A percentile compares a stretch with the other conserved stretches of the same genome.
These are phyloP conservation scores for Hirundo rustica DNA, from an alignment of 2,797 vertebrate species.

Conservation along the genomic window DNA sequence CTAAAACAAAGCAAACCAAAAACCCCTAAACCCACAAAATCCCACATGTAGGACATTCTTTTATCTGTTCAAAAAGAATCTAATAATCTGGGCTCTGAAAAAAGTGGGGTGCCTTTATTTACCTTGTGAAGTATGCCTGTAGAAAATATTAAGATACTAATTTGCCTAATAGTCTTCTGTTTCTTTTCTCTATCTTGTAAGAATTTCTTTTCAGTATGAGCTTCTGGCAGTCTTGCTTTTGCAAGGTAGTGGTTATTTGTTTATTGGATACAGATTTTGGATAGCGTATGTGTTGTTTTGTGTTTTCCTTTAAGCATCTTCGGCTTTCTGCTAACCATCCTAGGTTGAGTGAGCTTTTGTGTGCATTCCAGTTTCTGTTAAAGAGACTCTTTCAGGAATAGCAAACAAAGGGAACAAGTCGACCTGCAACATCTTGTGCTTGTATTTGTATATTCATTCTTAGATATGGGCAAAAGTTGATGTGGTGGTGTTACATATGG, in stretches of 20 bases:
- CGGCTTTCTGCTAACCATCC: not conserved
- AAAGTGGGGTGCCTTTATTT: not conserved
- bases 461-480: not conserved
- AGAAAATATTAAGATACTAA: not conserved
- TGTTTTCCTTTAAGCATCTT: not conserved
- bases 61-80: not conserved
- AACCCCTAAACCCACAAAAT: not conserved
- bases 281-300: not conserved
- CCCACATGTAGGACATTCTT: not conserved
- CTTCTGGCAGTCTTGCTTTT: not conserved
- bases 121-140: fast-evolving
- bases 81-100: fast-evolving
- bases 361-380: not conserved
- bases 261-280: not conserved
- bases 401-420: not conserved
- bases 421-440: not conserved
- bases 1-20: not conserved
- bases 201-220: not conserved
- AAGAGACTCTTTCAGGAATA: not conserved
- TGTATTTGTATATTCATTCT: not conserved
- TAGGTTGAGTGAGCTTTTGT: not conserved
- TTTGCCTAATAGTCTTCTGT: fast-evolving
- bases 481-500: not conserved
- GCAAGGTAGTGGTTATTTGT: not conserved
- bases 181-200: not conserved